phyloP scores from a whole-genome alignment of 2,113 vertebrate genomes.

The Laticauda laticaudata region DNA sequence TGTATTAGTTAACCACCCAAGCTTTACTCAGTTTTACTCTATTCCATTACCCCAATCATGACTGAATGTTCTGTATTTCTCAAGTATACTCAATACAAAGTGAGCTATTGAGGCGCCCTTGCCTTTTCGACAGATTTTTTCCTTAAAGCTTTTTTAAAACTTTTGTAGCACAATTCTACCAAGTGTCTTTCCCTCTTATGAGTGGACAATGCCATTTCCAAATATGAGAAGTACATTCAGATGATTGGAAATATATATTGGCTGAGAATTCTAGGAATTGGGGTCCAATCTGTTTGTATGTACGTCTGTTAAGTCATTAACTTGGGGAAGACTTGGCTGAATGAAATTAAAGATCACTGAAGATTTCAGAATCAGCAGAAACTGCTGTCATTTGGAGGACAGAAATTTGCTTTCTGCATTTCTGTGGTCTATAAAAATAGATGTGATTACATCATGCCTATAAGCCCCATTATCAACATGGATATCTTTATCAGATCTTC shows the following conservation, averaged over 20 bases:
- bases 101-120: background rate
- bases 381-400: background rate
- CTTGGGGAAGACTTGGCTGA: background rate
- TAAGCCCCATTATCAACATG: no score
- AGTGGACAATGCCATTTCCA: background rate
- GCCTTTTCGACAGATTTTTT: background rate
- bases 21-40: background rate
- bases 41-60: background rate
- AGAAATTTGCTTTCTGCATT: background rate
- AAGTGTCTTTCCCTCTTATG: background rate
- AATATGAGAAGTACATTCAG: background rate
- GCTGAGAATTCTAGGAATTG: background rate
- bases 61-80: background rate
- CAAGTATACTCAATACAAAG: background rate
- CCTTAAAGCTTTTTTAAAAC: background rate
- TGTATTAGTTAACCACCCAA: background rate
- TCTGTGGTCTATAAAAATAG: background rate
- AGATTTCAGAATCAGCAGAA: background rate
- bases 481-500: background rate
- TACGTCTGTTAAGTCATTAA: background rate
- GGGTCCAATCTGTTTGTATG: background rate
- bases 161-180: background rate
- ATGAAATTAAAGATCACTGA: background rate
- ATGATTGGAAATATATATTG: background rate
- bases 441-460: background rate